Base-by-base conservation (phyloP, 2,888 invertebrate species). In the Philhelius pedissequus region DNA sequence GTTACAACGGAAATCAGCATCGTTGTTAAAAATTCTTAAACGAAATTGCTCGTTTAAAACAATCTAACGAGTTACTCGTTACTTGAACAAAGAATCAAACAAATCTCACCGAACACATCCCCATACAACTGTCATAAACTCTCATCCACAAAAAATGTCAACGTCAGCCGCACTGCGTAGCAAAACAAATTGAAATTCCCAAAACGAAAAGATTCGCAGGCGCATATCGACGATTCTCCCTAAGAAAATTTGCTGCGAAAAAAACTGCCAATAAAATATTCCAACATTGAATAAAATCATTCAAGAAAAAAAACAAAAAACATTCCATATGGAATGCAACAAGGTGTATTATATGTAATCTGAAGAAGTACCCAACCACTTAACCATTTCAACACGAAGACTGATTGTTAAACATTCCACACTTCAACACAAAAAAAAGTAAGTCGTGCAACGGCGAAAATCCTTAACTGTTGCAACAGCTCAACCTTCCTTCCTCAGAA, bases 141-240 rank as follows among this genome's bases (percentile, higher is more conserved):
- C 40, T 40, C 60, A 60, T 9, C 15, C 27, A 20, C 3, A 1
- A 70, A 84, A 80, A 84, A 84, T 75, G 80, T 80, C 80, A 84
- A 84, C 84, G 84, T 84, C 84, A 84, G 84, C 84, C 75, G 71
- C 30, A 76, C 40, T 68, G 40, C 25, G 76, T 75, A 71, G 71
- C 75, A 76, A 84, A 83, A 84, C 80, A 84, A 84, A 84, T 64
- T 68, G n/a, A n/a, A n/a, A n/a, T n/a, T 50, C 52, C 8, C 25
- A 43, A 27, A 56, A 56, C 18, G 60, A 62, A 62, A 45, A 30
- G 56, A 40, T 52, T 76, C 71, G 45, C 62, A 71, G 54, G 80
- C 84, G 84, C 84, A 84, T 48, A 32, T 38, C 20, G 22, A 48
- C 20, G 11, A 50, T 25, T 60, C 15, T 60, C 25, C 40, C 56